phyloP scores from a whole-genome alignment of 2,113 vertebrate genomes.

The Pica pica region DNA sequence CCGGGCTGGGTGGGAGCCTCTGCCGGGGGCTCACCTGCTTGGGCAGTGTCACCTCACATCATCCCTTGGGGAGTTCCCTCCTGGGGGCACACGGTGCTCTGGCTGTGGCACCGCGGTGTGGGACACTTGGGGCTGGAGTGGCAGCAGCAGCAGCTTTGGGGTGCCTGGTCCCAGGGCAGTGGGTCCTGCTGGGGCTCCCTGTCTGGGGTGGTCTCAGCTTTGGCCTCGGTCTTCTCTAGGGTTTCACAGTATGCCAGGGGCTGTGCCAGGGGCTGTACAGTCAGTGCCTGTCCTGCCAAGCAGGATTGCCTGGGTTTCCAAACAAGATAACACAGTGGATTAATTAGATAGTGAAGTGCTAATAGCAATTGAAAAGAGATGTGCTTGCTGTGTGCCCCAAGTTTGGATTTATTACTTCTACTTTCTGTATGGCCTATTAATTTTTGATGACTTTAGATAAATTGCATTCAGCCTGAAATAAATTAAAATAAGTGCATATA shows the following conservation, averaged over 20 bases:
- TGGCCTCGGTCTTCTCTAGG: accelerated
- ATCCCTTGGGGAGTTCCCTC: no score
- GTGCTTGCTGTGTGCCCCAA: background rate
- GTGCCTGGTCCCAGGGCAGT: background rate
- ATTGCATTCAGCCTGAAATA: slow-evolving; percentile 41
- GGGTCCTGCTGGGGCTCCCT: background rate
- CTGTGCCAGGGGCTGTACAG: accelerated
- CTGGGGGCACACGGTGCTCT: accelerated
- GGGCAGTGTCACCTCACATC: accelerated
- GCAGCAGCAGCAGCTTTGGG: background rate
- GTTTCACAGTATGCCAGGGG: background rate
- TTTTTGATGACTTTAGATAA: slow-evolving; percentile 65
- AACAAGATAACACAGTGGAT: background rate
- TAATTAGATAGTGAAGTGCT: slow-evolving; percentile 43
- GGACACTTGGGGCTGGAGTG: background rate
- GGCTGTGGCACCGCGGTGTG: accelerated
- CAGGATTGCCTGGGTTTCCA: background rate
- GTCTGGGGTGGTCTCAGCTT: background rate
- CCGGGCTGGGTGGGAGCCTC: accelerated
- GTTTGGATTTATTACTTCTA: slow-evolving; percentile 51
- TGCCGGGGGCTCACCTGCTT: background rate
- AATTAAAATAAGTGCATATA: slow-evolving; percentile 61
- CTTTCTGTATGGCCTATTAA: slow-evolving; percentile 53
- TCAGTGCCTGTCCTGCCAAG: background rate
- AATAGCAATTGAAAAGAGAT: background rate